Evolutionary conservation across 2,113 vertebrate species (phyloP).

Genomic region (Perccottus glenii): DNA sequence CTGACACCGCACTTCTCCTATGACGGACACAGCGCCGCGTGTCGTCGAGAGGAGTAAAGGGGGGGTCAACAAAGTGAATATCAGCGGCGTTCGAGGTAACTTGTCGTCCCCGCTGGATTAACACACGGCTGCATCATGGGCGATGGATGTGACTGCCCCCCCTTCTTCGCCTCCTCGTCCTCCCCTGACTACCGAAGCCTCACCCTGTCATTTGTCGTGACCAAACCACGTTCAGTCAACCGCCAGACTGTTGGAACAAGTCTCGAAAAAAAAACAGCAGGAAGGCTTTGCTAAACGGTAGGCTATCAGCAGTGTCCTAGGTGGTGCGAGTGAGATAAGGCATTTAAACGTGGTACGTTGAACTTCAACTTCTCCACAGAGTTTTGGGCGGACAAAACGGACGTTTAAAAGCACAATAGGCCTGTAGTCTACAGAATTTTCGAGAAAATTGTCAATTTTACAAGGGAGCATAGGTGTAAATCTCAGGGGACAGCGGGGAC

Average conservation of each 20-base stretch:
- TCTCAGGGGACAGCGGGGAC: too few relatives aligned
- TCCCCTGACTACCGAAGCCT: slow-evolving; percentile 9
- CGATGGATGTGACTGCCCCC: slow-evolving; percentile 36
- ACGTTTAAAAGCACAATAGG: not conserved
- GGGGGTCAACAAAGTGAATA: slow-evolving; percentile 12
- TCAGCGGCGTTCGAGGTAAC: slow-evolving; percentile 16
- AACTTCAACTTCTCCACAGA: not conserved
- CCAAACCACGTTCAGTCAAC: slow-evolving; percentile 35
- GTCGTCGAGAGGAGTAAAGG: not conserved
- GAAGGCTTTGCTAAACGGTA: not conserved
- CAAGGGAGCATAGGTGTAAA: too few relatives aligned
- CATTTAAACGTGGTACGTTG: slow-evolving; percentile 3
- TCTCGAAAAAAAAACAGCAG: slow-evolving; percentile 11
- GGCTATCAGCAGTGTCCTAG: slow-evolving; percentile 15
- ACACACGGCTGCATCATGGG: slow-evolving; percentile 29
- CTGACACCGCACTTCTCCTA: slow-evolving; percentile 50
- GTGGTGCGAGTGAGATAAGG: slow-evolving; percentile 22
- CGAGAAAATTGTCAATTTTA: too few relatives aligned
- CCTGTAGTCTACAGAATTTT: not conserved
- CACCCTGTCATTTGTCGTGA: slow-evolving; percentile 68
- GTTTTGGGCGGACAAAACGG: not conserved
- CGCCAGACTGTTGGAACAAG: slow-evolving; percentile 20
- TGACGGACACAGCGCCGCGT: slow-evolving; percentile 54
- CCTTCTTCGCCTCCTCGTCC: not conserved
- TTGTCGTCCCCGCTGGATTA: slow-evolving; percentile 33